Base-by-base conservation (phyloP, 2,888 invertebrate genomes). In the Coremacera marginata region DNA sequence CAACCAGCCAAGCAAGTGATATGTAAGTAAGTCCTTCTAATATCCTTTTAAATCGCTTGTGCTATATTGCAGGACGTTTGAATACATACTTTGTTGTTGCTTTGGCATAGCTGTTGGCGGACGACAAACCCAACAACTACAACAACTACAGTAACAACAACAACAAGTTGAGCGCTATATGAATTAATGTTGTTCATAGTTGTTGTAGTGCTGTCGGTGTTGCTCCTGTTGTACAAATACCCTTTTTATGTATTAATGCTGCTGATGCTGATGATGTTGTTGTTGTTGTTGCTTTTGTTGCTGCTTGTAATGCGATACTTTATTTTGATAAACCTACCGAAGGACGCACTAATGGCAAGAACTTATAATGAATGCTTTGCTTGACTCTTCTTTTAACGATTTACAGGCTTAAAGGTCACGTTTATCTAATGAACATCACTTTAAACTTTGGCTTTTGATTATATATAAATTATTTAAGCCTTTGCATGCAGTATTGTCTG, bases 11-110 rank as follows among this genome's bases (percentile, higher is more conserved):
- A 19, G 49, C 57, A 57, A 71, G 37, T 71, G 34, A 71, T 57
- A 71, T 71, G 71, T 71, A 71, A 57, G 71, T 71, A 71, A 71
- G 71, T 71, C 71, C 71, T 71, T 57, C 34, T 37, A 71, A 71
- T 55, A 60, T 44, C 71, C 71, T 71, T 71, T 71, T 71, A 71
- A 71, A 57, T 71, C 71, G 68, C 57, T 57, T 55, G 14, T 27
- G 51, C 57, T 57, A 25, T 34, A 55, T 68, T 68, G 52, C 57
- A 37, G 71, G 34, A 57, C 31, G 19, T 52, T 55, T 25, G 31
- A 63, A 63, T 16, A 11, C 34, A 7, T 16, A 25, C 27, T 19
- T 65, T 27, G 68, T 49, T 71, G 34, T 22, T 57, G 55, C 11
- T 70, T 8, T 34, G 5, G 1, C n/a, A 60, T 2, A n/a, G 63